Percentiles rank a stretch among this genome's conserved stretches.
Conservation (phyloP, 1,140 invertebrate genomes). For the Brevipalpus yothersi region DNA sequence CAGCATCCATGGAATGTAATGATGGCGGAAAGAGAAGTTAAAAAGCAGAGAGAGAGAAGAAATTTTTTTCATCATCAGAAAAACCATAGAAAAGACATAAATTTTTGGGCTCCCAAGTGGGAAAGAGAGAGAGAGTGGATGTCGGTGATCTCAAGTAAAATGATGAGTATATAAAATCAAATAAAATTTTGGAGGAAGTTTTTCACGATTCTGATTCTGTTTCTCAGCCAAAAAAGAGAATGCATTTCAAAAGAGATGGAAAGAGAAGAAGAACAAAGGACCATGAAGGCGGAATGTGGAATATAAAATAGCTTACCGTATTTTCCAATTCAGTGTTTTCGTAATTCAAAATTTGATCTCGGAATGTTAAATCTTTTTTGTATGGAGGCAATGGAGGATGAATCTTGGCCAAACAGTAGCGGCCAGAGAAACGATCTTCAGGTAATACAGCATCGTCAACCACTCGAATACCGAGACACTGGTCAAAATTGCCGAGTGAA, state of each 20-base stretch:
- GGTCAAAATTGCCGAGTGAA: constrained; percentile 2
- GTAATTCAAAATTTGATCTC: neutral
- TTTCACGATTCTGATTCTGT: too few species aligned
- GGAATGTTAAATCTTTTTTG: neutral
- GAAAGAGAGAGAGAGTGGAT: too few species aligned
- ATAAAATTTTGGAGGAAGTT: too few species aligned
- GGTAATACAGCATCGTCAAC: neutral
- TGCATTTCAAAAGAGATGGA: neutral
- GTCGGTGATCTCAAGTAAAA: too few species aligned
- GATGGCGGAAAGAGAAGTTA: too few species aligned
- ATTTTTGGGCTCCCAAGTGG: too few species aligned
- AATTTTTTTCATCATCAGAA: too few species aligned
- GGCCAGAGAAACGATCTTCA: constrained; percentile 1
- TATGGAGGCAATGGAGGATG: constrained; percentile 1
- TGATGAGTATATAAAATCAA: too few species aligned
- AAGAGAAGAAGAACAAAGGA: neutral
- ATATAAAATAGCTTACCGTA: neutral
- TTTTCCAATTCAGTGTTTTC: constrained; percentile 1
- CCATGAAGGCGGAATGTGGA: neutral
- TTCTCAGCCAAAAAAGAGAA: too few species aligned
- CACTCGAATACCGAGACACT: neutral
- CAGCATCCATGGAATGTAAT: too few species aligned
- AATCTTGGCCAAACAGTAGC: constrained; percentile 1
- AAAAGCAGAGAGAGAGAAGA: too few species aligned
- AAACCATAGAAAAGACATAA: too few species aligned